phyloP scores from a whole-genome alignment of 2,113 vertebrate genomes.

The Sylvia atricapilla region DNA sequence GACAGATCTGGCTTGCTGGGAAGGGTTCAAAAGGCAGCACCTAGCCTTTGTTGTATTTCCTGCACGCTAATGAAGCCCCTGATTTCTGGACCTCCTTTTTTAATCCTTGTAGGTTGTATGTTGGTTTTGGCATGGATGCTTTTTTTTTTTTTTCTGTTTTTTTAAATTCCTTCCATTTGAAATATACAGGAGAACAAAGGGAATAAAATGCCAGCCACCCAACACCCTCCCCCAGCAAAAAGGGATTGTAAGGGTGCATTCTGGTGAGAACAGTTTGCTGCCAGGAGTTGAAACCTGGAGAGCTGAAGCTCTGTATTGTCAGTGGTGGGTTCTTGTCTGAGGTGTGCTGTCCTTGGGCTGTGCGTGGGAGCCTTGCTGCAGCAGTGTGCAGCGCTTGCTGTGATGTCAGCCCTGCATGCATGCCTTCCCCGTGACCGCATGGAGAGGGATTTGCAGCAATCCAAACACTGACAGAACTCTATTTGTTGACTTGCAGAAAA shows the following conservation, averaged over 20 bases:
- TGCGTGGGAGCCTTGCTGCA: neutral
- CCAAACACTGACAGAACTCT: neutral
- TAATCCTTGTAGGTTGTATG: neutral
- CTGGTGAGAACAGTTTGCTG: neutral
- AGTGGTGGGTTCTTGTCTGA: neutral
- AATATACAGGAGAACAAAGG: neutral
- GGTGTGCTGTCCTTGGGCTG: neutral
- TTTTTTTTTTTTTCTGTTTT: neutral
- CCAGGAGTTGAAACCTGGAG: neutral
- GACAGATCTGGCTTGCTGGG: neutral
- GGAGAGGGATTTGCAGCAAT: slow-evolving; percentile 2
- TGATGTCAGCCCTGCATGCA: neutral
- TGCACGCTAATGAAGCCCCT: neutral
- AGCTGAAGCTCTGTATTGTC: neutral
- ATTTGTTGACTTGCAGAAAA: slow-evolving; percentile 36
- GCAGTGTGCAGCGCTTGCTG: neutral
- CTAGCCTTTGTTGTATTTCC: slow-evolving; percentile 37
- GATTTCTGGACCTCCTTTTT: neutral
- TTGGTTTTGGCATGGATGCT: neutral
- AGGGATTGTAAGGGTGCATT: neutral
- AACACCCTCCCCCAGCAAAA: accelerated
- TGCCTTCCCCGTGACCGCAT: neutral
- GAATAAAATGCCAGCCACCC: neutral
- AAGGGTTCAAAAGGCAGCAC: slow-evolving; percentile 39
- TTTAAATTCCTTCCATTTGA: neutral